A percentile compares a stretch with the other conserved stretches of the same genome.
Conservation (phyloP, 1,140 invertebrate genomes). For the Monochamus saltuarius region DNA sequence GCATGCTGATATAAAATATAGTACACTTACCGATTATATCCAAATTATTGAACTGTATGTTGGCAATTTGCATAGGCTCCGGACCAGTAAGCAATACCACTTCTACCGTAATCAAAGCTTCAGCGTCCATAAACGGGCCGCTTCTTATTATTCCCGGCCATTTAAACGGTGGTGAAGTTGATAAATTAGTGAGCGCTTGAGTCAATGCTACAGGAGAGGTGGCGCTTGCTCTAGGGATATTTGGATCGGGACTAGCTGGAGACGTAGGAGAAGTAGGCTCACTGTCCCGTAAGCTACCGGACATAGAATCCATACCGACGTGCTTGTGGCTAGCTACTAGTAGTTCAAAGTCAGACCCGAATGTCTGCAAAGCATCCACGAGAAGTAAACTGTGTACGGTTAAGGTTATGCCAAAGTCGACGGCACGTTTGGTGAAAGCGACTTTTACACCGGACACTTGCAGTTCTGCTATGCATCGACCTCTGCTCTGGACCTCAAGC, state of each 20-base stretch:
- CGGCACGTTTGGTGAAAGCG: slow-evolving; percentile 68
- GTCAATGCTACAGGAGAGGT: slow-evolving; percentile 62
- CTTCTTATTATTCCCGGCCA: slow-evolving; percentile 19
- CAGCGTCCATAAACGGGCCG: slow-evolving; percentile 58
- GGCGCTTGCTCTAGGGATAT: slow-evolving; percentile 44
- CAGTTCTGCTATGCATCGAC: slow-evolving; percentile 83
- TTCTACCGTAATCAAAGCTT: slow-evolving; percentile 85
- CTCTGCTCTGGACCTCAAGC: slow-evolving; percentile 80
- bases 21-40: slow-evolving; percentile 79
- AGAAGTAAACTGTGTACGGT: slow-evolving; percentile 89
- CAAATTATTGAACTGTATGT: slow-evolving; percentile 90
- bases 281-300: slow-evolving; percentile 87
- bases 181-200: slow-evolving; percentile 56
- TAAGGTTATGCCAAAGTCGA: slow-evolving; percentile 74
- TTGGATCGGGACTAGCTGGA: slow-evolving; percentile 66
- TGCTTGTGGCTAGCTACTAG: slow-evolving; percentile 92
- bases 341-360: slow-evolving; percentile 92
- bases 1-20: slow-evolving; percentile 9
- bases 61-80: slow-evolving; percentile 74
- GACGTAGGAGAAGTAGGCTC: slow-evolving; percentile 85
- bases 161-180: slow-evolving; percentile 36
- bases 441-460: slow-evolving; percentile 86
- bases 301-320: slow-evolving; percentile 91
- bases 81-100: slow-evolving; percentile 69
- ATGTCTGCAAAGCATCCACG: slow-evolving; percentile 92